Evolutionary conservation across 2,888 invertebrate species (phyloP).

Genomic region (Ochropleura plecta): DNA sequence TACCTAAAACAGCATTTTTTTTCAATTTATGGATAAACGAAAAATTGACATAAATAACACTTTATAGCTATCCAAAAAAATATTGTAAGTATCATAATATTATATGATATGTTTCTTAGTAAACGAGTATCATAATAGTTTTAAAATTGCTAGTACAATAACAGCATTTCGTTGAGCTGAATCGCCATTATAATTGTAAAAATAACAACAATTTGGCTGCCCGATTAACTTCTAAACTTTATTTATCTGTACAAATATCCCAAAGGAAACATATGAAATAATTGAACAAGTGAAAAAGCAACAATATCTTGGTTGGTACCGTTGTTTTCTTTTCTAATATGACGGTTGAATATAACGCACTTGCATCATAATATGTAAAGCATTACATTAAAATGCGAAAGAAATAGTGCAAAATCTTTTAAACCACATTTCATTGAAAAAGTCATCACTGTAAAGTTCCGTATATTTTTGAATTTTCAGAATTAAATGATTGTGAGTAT

Average conservation of each 20-base stretch:
- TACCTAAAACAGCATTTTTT: slow-evolving; percentile 49
- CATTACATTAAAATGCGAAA: slow-evolving; percentile 19
- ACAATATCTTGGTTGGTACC: neutral
- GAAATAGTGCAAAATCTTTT: slow-evolving; percentile 23
- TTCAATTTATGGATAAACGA: slow-evolving; percentile 11
- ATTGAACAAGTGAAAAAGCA: slow-evolving; percentile 6
- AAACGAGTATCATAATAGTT: slow-evolving; percentile 40
- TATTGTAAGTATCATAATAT: slow-evolving; percentile 36
- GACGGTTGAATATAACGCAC: neutral
- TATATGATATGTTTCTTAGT: slow-evolving; percentile 53
- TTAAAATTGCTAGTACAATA: slow-evolving; percentile 25
- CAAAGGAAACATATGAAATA: neutral
- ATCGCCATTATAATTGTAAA: slow-evolving; percentile 13
- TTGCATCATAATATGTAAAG: slow-evolving; percentile 28
- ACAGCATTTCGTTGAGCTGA: neutral
- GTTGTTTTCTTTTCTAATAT: neutral
- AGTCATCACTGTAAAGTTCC: slow-evolving; percentile 43
- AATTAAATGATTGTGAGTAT: neutral
- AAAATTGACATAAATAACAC: slow-evolving; percentile 25
- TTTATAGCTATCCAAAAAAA: slow-evolving; percentile 13
- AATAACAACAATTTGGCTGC: slow-evolving; percentile 32
- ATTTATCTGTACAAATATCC: slow-evolving; percentile 24
- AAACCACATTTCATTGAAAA: slow-evolving; percentile 28
- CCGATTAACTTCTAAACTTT: neutral
- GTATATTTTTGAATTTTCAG: slow-evolving; percentile 13